Evolutionary conservation across 2,888 invertebrate species (phyloP), one percentile per base, ranked within the genome.

Genomic region (Arctia plantaginis): DNA sequence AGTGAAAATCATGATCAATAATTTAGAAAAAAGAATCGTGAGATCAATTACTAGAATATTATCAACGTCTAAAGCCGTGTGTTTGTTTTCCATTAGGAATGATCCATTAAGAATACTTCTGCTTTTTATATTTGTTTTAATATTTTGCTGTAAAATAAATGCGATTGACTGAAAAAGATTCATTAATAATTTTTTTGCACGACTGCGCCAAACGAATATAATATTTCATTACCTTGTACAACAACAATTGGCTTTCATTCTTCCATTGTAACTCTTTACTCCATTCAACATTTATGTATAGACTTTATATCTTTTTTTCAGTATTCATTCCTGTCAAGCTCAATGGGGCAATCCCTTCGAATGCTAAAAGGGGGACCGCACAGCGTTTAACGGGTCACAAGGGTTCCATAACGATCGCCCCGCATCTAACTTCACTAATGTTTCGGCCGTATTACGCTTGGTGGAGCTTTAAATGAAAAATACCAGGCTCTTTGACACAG

Each of bases 361-460:
- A 86, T 79, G 79, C 73, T 78, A 72, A 84, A 83, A 82, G 73
- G 80, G 79, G 76, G 70, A 76, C 75, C 76, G 65, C 41, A 71
- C 55, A 76, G 51, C 74, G 76, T 77, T 83, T 81, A 84, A 84
- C 72, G 82, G 77, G 83, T 82, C 78, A 62, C 86, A 27, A 68
- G 74, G 77, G 80, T 66, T 80, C 77, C 75, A 74, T 81, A 82
- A 82, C 81, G 85, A 80, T 85, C 81, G 76, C 69, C 69, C 80
- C 80, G 71, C 80, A 79, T 84, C 85, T 75, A 82, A 81, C 79
- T 81, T 72, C 44, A 77, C 81, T 81, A 86, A 87, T 86, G 84
- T 81, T 84, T 81, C 72, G 73, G 79, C 81, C 84, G 80, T 84
- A 81, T 79, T 85, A 78, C 77, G 41, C 71, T 73, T 74, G 70